Evolutionary conservation across 2,113 vertebrate genomes (phyloP).

Genomic region (Neotragus pygmaeus): DNA sequence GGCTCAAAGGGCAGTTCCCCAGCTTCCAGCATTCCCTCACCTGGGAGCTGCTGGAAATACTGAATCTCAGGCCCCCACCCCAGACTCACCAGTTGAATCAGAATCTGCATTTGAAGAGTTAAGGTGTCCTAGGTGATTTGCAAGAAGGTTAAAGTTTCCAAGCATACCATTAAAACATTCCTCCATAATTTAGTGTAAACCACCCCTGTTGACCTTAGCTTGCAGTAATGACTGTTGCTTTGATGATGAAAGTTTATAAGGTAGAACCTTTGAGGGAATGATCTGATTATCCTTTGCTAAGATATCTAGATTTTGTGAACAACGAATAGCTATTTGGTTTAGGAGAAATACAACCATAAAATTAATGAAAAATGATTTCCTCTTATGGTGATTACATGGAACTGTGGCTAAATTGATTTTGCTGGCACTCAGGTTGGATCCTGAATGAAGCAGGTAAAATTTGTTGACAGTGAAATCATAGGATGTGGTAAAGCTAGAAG

Average conservation of each 20-base stretch:
- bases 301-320: conserved; percentile 10
- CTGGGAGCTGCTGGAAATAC: not conserved
- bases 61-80: not conserved
- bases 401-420: not conserved
- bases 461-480: not conserved
- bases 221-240: not conserved
- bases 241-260: not conserved
- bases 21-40: not conserved
- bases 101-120: not conserved
- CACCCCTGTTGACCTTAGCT: not conserved
- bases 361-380: not conserved
- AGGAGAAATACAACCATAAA: not conserved
- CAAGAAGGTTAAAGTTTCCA: not conserved
- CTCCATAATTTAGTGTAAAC: not conserved
- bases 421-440: not conserved
- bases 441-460: not conserved
- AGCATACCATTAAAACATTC: not conserved
- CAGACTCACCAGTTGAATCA: not conserved
- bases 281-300: conserved; percentile 6
- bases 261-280: not conserved
- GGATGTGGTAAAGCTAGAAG: not conserved
- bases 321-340: not conserved
- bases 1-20: not conserved
- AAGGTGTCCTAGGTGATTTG: not conserved
- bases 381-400: not conserved